Conservation (phyloP, 2,797 vertebrate species). For the Trachops cirrhosus region DNA sequence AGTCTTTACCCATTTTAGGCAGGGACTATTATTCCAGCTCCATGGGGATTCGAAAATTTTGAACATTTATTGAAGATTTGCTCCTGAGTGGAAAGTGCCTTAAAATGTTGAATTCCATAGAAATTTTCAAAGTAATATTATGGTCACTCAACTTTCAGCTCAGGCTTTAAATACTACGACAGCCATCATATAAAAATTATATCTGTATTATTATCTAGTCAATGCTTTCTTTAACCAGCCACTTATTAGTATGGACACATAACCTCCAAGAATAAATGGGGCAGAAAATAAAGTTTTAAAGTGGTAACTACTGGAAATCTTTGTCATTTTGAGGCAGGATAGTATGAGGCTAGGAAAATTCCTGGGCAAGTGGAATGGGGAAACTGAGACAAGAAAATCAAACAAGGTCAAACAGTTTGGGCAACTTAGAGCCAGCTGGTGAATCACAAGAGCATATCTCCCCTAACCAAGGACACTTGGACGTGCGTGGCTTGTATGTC, state of each 20-base stretch:
- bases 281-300: not conserved
- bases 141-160: not conserved
- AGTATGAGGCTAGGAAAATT: not conserved
- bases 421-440: not conserved
- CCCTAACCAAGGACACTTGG: not conserved
- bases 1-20: slow-evolving; percentile 16
- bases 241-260: not conserved
- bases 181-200: not conserved
- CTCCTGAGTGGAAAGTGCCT: slow-evolving; percentile 7
- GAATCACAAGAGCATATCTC: not conserved
- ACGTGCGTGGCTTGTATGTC: not conserved
- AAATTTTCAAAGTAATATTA: slow-evolving; percentile 40
- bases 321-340: not conserved
- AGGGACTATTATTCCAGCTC: slow-evolving; percentile 7
- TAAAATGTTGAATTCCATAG: slow-evolving; percentile 32
- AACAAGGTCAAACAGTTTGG: not conserved
- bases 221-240: not conserved
- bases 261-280: slow-evolving; percentile 3
- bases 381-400: not conserved
- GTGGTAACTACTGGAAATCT: not conserved
- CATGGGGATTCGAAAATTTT: slow-evolving; percentile 16
- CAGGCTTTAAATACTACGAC: slow-evolving; percentile 27
- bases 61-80: slow-evolving; percentile 34
- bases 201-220: not conserved
- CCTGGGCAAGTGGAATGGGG: not conserved